phyloP scores from a whole-genome alignment of 2,888 invertebrate genomes.

The Nysson spinosus region DNA sequence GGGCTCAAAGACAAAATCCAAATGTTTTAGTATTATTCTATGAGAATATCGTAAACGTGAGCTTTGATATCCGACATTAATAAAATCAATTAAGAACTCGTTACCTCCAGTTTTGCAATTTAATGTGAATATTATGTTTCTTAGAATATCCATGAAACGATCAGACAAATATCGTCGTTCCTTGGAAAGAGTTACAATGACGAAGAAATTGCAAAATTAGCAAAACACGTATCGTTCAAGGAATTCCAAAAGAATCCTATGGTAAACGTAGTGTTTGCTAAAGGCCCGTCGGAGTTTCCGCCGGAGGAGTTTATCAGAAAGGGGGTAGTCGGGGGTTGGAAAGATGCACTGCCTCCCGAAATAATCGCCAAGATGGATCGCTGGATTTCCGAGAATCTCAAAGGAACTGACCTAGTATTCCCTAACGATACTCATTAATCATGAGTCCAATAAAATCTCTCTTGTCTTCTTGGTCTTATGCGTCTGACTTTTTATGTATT shows the following conservation, averaged over 20 bases:
- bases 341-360: background rate
- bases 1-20: background rate
- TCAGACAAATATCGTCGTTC: slow-evolving; percentile 3
- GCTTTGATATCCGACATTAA: too few species aligned
- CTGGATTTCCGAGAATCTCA: background rate
- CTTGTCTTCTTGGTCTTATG: too few species aligned
- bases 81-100: too few species aligned
- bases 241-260: background rate
- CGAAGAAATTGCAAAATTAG: background rate
- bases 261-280: background rate
- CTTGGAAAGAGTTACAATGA: background rate
- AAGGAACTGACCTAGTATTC: background rate
- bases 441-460: too few species aligned
- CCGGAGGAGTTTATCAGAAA: background rate
- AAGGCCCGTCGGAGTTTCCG: background rate
- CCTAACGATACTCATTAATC: too few species aligned
- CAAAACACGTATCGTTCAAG: background rate
- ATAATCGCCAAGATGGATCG: background rate
- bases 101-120: too few species aligned
- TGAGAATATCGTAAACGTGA: slow-evolving; percentile 22
- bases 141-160: background rate
- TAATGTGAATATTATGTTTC: too few species aligned
- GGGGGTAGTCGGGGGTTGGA: background rate
- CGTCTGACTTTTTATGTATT: too few species aligned
- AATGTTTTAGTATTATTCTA: slow-evolving; percentile 4